phyloP scores from a whole-genome alignment of 1,140 invertebrate genomes.

The Lasioglossum baleicum region DNA sequence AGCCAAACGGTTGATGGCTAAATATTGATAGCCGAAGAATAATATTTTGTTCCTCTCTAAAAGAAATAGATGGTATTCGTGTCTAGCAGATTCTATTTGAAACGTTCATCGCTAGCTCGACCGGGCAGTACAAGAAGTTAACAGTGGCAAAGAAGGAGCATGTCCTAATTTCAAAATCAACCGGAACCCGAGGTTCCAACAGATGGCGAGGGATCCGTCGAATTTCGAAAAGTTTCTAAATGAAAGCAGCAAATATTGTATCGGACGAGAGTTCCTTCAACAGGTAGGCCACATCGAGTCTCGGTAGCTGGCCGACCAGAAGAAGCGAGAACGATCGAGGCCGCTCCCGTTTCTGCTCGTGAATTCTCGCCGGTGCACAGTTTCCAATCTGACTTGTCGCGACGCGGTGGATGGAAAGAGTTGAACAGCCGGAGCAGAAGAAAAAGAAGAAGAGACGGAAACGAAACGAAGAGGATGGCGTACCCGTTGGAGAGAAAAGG shows the following conservation, averaged over 20 bases:
- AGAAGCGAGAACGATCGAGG: conserved; percentile 25
- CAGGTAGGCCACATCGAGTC: conserved; percentile 54
- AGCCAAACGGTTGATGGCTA: too few species aligned
- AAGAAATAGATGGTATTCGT: too few species aligned
- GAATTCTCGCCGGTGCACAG: conserved; percentile 72
- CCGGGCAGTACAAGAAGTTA: too few species aligned
- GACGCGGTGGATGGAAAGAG: conserved; percentile 26
- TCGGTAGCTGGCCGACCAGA: conserved; percentile 39
- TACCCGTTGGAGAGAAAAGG: conserved; percentile 24
- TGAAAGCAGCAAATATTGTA: conserved; percentile 33
- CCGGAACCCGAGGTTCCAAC: too few species aligned
- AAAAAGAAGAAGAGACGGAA: too few species aligned
- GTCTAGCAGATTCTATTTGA: too few species aligned
- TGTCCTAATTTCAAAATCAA: too few species aligned
- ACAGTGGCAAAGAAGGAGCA: too few species aligned
- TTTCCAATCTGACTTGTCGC: conserved; percentile 72
- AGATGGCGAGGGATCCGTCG: neutral
- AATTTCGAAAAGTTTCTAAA: conserved; percentile 8
- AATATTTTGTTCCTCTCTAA: too few species aligned
- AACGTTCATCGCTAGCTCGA: too few species aligned
- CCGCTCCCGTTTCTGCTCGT: conserved; percentile 26
- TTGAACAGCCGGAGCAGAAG: conserved; percentile 18
- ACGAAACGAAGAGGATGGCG: neutral
- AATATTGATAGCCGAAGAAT: too few species aligned
- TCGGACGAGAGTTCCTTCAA: conserved; percentile 49